These are phyloP conservation scores for Typhlomys cinereus DNA, from an alignment of 2,113 vertebrate genomes.

Conservation along the genomic window DNA sequence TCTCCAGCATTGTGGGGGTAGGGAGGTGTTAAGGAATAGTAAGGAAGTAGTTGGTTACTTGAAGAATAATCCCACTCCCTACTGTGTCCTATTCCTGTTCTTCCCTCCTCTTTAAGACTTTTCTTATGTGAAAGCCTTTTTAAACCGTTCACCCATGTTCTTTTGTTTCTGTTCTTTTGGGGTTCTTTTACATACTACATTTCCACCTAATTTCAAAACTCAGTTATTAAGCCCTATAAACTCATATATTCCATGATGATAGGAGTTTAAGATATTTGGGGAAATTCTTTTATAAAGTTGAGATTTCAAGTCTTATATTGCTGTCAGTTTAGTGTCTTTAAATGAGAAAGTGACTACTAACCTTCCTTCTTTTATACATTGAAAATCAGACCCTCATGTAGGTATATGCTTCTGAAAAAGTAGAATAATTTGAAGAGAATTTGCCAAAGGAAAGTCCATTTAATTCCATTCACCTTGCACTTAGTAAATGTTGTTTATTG, in stretches of 20 bases:
- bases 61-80: no score
- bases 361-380: background rate
- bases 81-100: no score
- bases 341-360: background rate
- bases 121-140: no score
- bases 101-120: no score
- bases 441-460: background rate
- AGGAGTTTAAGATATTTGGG: background rate
- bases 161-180: no score
- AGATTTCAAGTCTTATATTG: slow-evolving; percentile 15
- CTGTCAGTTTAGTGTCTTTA: background rate
- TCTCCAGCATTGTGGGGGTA: no score
- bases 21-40: no score
- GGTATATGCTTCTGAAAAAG: background rate
- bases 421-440: background rate
- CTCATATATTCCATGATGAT: background rate
- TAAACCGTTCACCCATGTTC: no score
- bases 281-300: background rate
- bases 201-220: background rate
- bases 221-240: background rate
- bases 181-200: background rate
- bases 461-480: background rate
- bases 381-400: background rate
- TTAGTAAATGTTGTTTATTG: background rate
- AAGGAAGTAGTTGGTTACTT: no score